Percentiles rank a stretch among this genome's conserved stretches.
Evolutionary conservation across 2,888 invertebrate genomes (phyloP).

Genomic region (Cephus spinipes): DNA sequence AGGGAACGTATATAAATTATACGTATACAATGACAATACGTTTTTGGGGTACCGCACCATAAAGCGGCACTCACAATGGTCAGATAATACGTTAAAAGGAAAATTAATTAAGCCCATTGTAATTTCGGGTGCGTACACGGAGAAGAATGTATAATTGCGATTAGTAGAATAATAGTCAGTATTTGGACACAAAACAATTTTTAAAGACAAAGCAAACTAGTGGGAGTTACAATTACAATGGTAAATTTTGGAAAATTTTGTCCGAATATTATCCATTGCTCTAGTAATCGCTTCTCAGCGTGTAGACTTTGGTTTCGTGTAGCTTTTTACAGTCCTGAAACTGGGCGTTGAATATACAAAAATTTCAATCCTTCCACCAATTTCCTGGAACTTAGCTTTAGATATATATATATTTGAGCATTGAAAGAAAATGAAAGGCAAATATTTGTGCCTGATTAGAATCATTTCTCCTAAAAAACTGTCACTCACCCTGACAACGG

Average conservation of each 20-base stretch:
- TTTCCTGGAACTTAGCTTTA: not conserved
- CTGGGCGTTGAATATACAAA: not conserved
- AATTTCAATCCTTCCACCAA: not conserved
- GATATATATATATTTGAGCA: not conserved
- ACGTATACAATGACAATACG: not conserved
- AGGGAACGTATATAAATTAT: not conserved
- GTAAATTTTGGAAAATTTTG: no score
- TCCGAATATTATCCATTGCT: no score
- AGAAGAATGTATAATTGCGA: no score
- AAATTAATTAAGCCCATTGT: not conserved
- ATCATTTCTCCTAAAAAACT: not conserved
- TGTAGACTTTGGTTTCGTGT: not conserved
- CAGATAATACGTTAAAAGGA: not conserved
- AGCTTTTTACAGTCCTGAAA: not conserved
- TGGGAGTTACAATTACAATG: no score
- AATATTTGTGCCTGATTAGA: not conserved
- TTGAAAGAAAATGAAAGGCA: not conserved
- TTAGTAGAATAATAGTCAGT: no score
- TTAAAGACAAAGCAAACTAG: no score
- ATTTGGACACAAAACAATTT: no score
- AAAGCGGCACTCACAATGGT: not conserved
- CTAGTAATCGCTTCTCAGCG: no score
- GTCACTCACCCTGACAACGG: constrained; percentile 57
- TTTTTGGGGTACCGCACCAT: not conserved
- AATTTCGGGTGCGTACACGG: no score